Conservation (phyloP, 2,797 vertebrate species). For the Labroides dimidiatus region DNA sequence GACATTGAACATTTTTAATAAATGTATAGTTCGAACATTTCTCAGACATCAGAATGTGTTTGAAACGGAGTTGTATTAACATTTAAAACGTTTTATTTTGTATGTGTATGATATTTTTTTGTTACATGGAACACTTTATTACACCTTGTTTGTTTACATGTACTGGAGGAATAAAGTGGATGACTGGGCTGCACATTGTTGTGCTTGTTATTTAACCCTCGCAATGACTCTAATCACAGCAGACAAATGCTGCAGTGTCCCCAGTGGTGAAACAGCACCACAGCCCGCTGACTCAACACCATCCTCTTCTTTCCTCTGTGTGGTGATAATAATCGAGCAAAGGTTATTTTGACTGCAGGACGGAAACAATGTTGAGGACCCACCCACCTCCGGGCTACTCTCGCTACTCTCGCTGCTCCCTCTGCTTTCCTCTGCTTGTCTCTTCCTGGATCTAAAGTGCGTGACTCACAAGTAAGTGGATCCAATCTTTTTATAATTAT, state of each 20-base stretch:
- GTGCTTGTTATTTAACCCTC: neutral
- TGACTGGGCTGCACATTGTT: neutral
- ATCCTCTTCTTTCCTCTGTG: neutral
- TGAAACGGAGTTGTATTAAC: no score
- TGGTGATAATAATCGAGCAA: conserved; percentile 1
- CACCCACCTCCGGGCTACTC: conserved; percentile 43
- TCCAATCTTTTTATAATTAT: neutral
- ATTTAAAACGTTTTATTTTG: no score
- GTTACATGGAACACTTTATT: no score
- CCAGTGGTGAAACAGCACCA: neutral
- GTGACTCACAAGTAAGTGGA: conserved; percentile 43
- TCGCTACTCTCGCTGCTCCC: neutral
- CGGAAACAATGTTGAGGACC: conserved; percentile 56
- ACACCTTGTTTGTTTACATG: no score
- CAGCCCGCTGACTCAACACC: conserved; percentile 29
- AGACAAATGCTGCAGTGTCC: neutral
- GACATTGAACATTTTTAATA: no score
- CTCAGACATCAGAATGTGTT: no score
- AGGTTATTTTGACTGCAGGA: conserved; percentile 32
- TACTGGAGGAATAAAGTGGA: no score
- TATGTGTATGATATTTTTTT: no score
- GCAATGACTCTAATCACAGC: neutral
- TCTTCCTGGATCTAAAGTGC: conserved; percentile 58
- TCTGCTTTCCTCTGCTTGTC: neutral
- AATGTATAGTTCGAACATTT: no score